These are phyloP conservation scores for Petrosia ficiformis DNA, from an alignment of 37 sponge, comb jelly and placozoan genomes.

Conservation along the genomic window DNA sequence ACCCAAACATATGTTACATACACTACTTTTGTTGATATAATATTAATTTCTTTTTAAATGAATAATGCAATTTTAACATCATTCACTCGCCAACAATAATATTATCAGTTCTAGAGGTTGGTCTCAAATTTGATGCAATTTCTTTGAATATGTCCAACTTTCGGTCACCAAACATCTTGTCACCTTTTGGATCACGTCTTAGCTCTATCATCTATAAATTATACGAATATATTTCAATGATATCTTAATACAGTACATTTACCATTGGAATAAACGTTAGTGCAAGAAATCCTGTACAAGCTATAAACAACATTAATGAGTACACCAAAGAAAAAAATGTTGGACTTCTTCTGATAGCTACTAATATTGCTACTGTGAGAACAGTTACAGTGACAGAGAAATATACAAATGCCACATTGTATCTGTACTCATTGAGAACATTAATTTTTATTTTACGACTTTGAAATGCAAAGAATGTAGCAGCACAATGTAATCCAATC, in stretches of 20 bases:
- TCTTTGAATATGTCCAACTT: too few species aligned
- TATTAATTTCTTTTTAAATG: too few species aligned
- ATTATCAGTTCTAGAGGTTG: too few species aligned
- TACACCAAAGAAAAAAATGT: background rate
- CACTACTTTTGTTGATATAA: too few species aligned
- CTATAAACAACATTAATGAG: background rate
- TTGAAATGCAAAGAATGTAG: background rate
- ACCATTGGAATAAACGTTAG: background rate
- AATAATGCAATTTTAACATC: too few species aligned
- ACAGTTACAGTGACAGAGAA: background rate
- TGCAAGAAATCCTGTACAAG: background rate
- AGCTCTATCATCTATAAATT: background rate
- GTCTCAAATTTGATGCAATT: too few species aligned
- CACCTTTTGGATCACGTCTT: background rate
- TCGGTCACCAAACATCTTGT: background rate
- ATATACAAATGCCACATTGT: background rate
- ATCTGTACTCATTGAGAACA: background rate
- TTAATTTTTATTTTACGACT: background rate
- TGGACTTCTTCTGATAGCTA: background rate
- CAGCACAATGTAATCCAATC: background rate
- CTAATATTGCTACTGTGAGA: background rate
- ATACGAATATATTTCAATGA: background rate
- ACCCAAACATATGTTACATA: too few species aligned
- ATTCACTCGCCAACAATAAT: too few species aligned
- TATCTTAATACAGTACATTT: background rate